A percentile compares a stretch with the other conserved stretches of the same genome.
Conservation (phyloP, 2,888 invertebrate species). For the Papilio gigon region DNA sequence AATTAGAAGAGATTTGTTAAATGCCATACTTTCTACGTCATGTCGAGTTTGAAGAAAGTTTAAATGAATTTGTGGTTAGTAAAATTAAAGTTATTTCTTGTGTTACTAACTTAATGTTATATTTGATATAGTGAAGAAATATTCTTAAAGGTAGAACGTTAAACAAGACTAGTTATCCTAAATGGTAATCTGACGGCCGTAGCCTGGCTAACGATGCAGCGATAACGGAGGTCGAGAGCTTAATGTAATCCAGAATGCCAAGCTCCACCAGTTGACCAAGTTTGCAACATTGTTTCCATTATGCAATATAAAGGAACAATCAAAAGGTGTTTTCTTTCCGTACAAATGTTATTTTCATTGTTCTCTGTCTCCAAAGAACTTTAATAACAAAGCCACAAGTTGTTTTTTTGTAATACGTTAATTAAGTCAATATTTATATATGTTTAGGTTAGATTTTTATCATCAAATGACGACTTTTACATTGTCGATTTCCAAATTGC, state of each 20-base stretch:
- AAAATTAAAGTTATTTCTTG: no score
- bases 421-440: background rate
- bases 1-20: no score
- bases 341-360: slow-evolving; percentile 8
- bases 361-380: slow-evolving; percentile 4
- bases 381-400: background rate
- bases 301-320: slow-evolving; percentile 19
- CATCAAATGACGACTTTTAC: no score
- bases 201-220: slow-evolving; percentile 14
- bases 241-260: slow-evolving; percentile 17
- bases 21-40: no score
- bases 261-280: slow-evolving; percentile 8
- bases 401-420: background rate
- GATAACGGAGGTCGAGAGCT: slow-evolving; percentile 13
- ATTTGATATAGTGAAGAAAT: background rate
- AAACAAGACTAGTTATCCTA: background rate
- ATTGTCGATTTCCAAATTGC: no score
- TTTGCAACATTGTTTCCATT: slow-evolving; percentile 11
- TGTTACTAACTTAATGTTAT: no score
- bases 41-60: no score
- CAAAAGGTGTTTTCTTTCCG: slow-evolving; percentile 10
- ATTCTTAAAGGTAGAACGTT: background rate
- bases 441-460: background rate
- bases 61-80: no score
- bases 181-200: background rate